Evolutionary conservation across 2,113 vertebrate genomes (phyloP), one percentile per base, ranked within the genome.

Genomic region (Irena cyanogastra): DNA sequence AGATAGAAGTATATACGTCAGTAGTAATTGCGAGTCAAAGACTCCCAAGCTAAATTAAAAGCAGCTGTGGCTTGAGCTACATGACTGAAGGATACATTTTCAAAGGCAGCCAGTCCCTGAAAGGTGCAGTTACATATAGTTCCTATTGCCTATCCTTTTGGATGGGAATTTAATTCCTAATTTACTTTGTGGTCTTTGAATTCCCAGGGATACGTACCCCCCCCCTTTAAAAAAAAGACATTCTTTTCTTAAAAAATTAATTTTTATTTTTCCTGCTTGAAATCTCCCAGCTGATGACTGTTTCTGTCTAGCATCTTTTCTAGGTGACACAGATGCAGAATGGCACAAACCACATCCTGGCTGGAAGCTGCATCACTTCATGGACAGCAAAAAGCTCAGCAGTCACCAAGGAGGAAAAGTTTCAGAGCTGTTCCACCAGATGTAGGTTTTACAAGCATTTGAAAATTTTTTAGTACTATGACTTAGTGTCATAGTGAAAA

Each of bases 21-120:
- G 56, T 28, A 70, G 52, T 56, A 83, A 90, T 71, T 92, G 57
- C 0, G 0, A 83, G 56, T 72, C 82, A 69, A 20, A 92, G 33
- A 52, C 54, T 92, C 87, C 57, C 78, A 64, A 87, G 61, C 31
- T 85, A 90, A 91, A 94, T 82, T 69, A 87, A 91, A 94, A 95
- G 53, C 83, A 93, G 69, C n/a, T 80, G 78, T 65, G 50, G 33
- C 57, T 89, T 94, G 54, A 95, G 78, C 66, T 90, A 70, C 82
- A 65, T 65, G n/a, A 54, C n/a, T 53, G 20, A 65, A 71, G 59
- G 63, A 49, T 26, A 16, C 31, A n/a, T 87, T 89, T 87, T 70
- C 54, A 68, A 64, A 87, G n/a, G 50, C 57, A 91, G 53, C 14
- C 45, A 78, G 3, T 37, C 59, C 6, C 3, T 39, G 57, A 87